A percentile compares a stretch with the other conserved stretches of the same genome.
phyloP scores from a whole-genome alignment of 2,113 vertebrate genomes.

The Phoenicopterus ruber region DNA sequence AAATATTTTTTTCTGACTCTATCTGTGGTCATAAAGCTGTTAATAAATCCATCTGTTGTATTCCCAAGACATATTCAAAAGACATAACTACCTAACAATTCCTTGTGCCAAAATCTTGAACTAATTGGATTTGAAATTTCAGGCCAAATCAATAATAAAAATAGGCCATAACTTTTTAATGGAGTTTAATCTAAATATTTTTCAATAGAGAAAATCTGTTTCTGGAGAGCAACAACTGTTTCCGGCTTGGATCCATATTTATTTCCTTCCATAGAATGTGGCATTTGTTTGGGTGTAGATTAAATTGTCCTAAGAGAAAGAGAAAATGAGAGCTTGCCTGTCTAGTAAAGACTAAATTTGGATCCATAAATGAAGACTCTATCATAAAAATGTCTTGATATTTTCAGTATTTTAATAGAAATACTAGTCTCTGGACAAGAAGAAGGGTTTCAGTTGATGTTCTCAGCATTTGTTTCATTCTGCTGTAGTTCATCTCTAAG shows the following conservation, averaged over 20 bases:
- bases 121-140: not conserved
- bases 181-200: not conserved
- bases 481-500: not conserved
- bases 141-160: not conserved
- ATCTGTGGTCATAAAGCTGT: not conserved
- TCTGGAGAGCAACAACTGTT: not conserved
- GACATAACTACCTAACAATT: not conserved
- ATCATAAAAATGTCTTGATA: not conserved
- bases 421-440: not conserved
- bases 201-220: not conserved
- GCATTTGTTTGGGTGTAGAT: not conserved
- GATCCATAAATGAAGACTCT: not conserved
- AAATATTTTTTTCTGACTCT: not conserved
- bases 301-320: not conserved
- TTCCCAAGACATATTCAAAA: not conserved
- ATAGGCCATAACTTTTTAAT: not conserved
- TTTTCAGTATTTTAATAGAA: not conserved
- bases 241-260: not conserved
- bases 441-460: not conserved
- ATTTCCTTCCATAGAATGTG: not conserved
- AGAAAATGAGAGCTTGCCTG: not conserved
- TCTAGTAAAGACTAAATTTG: not conserved
- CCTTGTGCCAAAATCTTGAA: not conserved
- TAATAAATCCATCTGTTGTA: not conserved
- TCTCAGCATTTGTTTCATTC: not conserved